These are phyloP conservation scores for Pempheris klunzingeri DNA, from an alignment of 2,797 vertebrate species.

Conservation along the genomic window DNA sequence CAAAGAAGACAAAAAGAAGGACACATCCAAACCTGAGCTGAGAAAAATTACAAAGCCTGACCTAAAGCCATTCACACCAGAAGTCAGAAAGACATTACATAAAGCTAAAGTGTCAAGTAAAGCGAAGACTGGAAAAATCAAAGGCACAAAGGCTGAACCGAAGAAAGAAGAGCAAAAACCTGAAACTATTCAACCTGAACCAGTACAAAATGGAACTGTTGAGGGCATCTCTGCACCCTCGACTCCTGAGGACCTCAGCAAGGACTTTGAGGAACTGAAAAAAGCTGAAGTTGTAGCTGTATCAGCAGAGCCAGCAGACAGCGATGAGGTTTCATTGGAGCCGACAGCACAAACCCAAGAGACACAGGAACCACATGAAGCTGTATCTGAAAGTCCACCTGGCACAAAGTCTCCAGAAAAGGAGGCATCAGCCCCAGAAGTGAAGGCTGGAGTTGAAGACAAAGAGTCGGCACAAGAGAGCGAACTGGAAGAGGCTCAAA, in stretches of 20 bases:
- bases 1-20: constrained; percentile 94
- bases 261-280: constrained; percentile 91
- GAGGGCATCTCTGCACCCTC: constrained; percentile 84
- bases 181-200: constrained; percentile 58
- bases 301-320: constrained; percentile 60
- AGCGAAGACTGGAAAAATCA: constrained; percentile 88
- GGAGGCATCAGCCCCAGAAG: constrained; percentile 57
- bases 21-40: constrained; percentile 89
- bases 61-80: constrained; percentile 95
- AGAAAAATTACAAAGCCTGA: constrained; percentile 95
- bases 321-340: constrained; percentile 41
- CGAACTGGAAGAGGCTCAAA: constrained; percentile 76
- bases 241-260: constrained; percentile 93
- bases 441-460: constrained; percentile 49
- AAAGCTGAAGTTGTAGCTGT: constrained; percentile 73
- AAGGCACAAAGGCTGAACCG: constrained; percentile 69
- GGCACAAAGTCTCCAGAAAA: constrained; percentile 72
- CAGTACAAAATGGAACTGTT: constrained; percentile 68
- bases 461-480: constrained; percentile 64
- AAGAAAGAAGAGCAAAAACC: constrained; percentile 68
- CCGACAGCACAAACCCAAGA: constrained; percentile 61
- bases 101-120: constrained; percentile 94
- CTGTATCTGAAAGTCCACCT: constrained; percentile 53
- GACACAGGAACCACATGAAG: constrained; percentile 61
- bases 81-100: constrained; percentile 96